Percentiles rank a stretch among this genome's conserved stretches.
These are phyloP conservation scores for Scaptomyza tumidula DNA, from an alignment of 2,888 invertebrate genomes.

Conservation along the genomic window DNA sequence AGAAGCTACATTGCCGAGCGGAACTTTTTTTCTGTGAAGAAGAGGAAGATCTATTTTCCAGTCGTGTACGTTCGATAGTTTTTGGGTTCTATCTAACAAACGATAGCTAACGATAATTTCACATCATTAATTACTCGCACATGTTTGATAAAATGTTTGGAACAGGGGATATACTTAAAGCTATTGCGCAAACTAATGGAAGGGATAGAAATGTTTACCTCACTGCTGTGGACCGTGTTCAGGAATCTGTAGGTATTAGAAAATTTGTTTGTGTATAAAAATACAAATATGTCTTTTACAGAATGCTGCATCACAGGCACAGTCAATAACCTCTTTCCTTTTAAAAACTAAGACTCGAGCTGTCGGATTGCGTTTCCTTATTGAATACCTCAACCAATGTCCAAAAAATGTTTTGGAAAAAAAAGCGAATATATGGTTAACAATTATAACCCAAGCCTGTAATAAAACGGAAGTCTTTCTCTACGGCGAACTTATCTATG, in stretches of 20 bases:
- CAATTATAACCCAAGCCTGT: constrained; percentile 36
- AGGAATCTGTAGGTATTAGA: constrained; percentile 19
- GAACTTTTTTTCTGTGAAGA: too few species aligned
- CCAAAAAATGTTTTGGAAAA: constrained; percentile 24
- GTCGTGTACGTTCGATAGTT: too few species aligned
- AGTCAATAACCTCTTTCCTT: constrained; percentile 36
- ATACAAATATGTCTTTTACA: constrained; percentile 1
- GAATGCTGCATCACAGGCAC: constrained; percentile 27
- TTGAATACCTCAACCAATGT: constrained; percentile 33
- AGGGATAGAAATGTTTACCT: constrained; percentile 32
- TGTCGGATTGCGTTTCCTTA: constrained; percentile 47
- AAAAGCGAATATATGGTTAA: constrained; percentile 41
- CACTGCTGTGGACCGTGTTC: constrained; percentile 12
- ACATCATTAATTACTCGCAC: constrained; percentile 26
- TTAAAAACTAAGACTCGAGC: constrained; percentile 30
- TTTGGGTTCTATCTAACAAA: too few species aligned
- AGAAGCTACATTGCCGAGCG: too few species aligned
- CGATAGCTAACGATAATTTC: not conserved
- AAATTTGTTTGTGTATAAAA: not conserved
- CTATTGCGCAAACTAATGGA: constrained; percentile 16
- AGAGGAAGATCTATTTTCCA: too few species aligned
- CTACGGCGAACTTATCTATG: constrained; percentile 53
- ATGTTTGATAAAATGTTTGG: constrained; percentile 47
- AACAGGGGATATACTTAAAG: constrained; percentile 28
- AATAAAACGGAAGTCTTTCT: constrained; percentile 40